These are phyloP conservation scores for Nycticorax nycticorax DNA, from an alignment of 2,113 vertebrate species.

Conservation along the genomic window DNA sequence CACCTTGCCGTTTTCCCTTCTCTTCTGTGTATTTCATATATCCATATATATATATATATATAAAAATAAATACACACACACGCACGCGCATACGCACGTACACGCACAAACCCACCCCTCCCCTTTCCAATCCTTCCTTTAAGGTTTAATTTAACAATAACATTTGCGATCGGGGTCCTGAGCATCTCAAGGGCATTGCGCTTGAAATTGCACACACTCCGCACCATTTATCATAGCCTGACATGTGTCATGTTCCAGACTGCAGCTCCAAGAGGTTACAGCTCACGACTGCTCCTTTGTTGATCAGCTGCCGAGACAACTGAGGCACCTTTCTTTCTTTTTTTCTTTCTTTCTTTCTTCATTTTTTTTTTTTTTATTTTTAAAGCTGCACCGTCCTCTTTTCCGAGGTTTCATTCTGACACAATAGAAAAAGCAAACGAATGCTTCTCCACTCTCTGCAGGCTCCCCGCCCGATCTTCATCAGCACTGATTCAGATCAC, in stretches of 20 bases:
- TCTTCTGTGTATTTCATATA: constrained; percentile 36
- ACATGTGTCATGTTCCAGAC: constrained; percentile 99
- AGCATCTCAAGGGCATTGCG: constrained; percentile 99
- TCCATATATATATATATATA: not conserved
- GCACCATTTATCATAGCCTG: constrained; percentile 99
- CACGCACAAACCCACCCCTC: constrained; percentile 19
- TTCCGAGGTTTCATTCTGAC: constrained; percentile 18
- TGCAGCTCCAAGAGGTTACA: constrained; percentile 97
- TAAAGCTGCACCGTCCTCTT: constrained; percentile 74
- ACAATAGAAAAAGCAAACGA: not conserved
- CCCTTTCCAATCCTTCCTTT: constrained; percentile 85
- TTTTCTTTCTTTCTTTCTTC: constrained; percentile 53
- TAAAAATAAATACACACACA: not conserved
- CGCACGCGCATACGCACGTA: not conserved
- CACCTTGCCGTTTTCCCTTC: constrained; percentile 4
- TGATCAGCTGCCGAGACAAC: constrained; percentile 92
- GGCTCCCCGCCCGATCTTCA: not conserved
- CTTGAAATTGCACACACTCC: constrained; percentile 99
- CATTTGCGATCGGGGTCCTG: constrained; percentile 98
- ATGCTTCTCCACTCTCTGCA: not conserved
- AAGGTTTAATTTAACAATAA: constrained; percentile 99
- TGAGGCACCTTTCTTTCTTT: constrained; percentile 80
- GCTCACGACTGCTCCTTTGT: constrained; percentile 98
- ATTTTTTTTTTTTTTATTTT: constrained; percentile 54
- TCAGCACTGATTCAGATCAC: not conserved